Percentiles rank a stretch among this genome's conserved stretches.
phyloP scores from a whole-genome alignment of 2,888 invertebrate species.

The Leucophenga montana region DNA sequence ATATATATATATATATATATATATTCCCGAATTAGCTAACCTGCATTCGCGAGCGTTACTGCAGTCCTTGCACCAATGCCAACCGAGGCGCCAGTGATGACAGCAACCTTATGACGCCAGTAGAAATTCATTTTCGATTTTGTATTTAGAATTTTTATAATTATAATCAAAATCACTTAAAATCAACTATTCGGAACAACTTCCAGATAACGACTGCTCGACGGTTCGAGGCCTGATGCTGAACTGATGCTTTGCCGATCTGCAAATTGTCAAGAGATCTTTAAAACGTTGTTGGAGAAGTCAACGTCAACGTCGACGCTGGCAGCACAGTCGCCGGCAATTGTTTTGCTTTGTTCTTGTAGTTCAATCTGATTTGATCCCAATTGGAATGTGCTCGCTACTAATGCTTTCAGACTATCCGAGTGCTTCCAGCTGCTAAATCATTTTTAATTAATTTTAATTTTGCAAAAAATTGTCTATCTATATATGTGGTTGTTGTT shows the following conservation, averaged over 20 bases:
- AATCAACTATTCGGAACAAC: background rate
- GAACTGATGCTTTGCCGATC: too few relatives aligned
- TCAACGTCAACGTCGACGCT: background rate
- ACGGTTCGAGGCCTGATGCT: too few relatives aligned
- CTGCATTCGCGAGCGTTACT: conserved; percentile 71
- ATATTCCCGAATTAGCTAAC: background rate
- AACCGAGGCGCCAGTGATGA: conserved; percentile 73
- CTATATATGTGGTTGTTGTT: background rate
- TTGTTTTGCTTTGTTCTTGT: conserved; percentile 32
- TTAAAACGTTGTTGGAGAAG: too few relatives aligned
- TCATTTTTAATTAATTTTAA: conserved; percentile 58
- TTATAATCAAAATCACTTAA: background rate
- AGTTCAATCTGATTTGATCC: conserved; percentile 21
- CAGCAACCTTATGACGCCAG: conserved; percentile 69
- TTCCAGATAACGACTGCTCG: conserved; percentile 1
- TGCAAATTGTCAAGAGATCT: too few relatives aligned
- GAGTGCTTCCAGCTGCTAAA: conserved; percentile 19
- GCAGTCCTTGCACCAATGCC: conserved; percentile 74
- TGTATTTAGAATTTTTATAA: background rate
- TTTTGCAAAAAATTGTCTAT: conserved; percentile 6
- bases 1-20: background rate
- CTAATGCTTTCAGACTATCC: background rate
- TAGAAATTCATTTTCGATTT: conserved; percentile 45
- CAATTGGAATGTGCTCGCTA: conserved; percentile 7
- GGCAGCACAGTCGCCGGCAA: background rate